Evolutionary conservation across 1,140 invertebrate genomes (phyloP), one percentile per base, ranked within the genome.

Genomic region (Drosophila yakuba): DNA sequence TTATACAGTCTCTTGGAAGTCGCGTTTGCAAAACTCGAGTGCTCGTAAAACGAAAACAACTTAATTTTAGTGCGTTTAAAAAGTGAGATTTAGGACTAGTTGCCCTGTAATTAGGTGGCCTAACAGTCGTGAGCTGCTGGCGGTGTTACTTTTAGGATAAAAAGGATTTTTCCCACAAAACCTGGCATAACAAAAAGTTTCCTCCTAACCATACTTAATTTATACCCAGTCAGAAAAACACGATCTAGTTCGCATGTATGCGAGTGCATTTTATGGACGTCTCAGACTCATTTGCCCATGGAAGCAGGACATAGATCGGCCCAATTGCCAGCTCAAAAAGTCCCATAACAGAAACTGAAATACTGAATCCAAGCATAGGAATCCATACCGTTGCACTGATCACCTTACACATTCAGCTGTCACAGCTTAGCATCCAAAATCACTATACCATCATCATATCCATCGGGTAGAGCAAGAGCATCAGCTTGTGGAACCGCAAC

Each of bases 401-500:
- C 39, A 74, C 15, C 62, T 76, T 45, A 71, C 45, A 62, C 81
- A 85, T 85, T 69, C 52, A 69, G 52, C 60, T 74, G 17, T 17
- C 58, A 52, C 54, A 74, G 50, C 57, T 45, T 14, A 57, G 57
- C 56, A 56, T 63, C 45, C 48, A 71, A 23, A 52, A 61, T 61
- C 74, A 77, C 45, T 50, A 43, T 43, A 66, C 38, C 17, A 52
- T 41, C 41, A 67, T 66, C 67, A 67, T 50, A 50, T 56, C 41
- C 73, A 80, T 52, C 35, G 64, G 67, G 67, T 57, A 71, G 56
- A 69, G 47, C 66, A 43, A 38, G 67, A 91, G 66, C 68, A 92
- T 92, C 91, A 91, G 77, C 75, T 79, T 92, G 78, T 92, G 91
- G 91, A 90, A 92, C 71, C 80, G 83, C 72, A 89, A 92, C 74